These are phyloP conservation scores for Nettapus auritus DNA, from an alignment of 2,113 vertebrate genomes.

Conservation along the genomic window DNA sequence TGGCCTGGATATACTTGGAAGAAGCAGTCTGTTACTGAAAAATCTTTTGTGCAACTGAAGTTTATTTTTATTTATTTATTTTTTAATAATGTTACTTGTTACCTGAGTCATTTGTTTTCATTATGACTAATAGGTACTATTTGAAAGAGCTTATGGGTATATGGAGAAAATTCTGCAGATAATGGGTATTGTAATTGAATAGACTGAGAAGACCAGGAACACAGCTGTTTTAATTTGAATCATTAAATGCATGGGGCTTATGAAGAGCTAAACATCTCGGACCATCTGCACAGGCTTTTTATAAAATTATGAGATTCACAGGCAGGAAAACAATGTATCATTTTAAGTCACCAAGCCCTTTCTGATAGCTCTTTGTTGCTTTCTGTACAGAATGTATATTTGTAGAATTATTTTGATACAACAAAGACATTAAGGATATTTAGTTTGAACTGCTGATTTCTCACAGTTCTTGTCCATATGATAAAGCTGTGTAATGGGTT, in stretches of 20 bases:
- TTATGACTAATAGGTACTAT: neutral
- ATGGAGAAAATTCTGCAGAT: neutral
- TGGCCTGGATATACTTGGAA: neutral
- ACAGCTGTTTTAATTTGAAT: neutral
- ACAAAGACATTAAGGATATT: neutral
- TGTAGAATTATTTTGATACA: neutral
- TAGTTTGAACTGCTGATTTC: neutral
- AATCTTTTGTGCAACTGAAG: neutral
- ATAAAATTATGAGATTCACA: neutral
- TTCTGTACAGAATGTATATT: neutral
- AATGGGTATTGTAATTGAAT: neutral
- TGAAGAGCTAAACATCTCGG: neutral
- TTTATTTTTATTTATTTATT: neutral
- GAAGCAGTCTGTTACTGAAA: neutral
- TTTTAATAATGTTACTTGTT: neutral
- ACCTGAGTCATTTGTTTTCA: neutral
- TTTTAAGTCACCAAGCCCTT: neutral
- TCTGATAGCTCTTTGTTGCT: neutral
- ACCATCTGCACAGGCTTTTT: neutral
- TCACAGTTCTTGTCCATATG: neutral
- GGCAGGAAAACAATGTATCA: rapidly evolving
- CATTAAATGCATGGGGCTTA: neutral
- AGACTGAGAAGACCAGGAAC: neutral
- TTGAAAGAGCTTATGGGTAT: neutral
- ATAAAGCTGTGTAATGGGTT: neutral